A percentile compares a stretch with the other conserved stretches of the same genome.
Evolutionary conservation across 2,888 invertebrate genomes (phyloP).

Genomic region (Arctia plantaginis): DNA sequence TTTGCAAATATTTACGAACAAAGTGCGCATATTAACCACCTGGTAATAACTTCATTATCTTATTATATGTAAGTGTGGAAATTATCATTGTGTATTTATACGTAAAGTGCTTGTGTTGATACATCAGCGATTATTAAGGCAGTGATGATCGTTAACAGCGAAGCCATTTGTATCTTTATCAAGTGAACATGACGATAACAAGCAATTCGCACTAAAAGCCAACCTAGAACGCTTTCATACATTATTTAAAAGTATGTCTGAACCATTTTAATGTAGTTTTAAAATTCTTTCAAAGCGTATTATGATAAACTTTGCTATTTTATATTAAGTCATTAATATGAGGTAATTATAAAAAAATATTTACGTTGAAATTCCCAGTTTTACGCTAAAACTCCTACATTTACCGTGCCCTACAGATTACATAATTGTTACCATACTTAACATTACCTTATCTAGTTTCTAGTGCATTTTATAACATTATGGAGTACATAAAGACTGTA

Average conservation of each 20-base stretch:
- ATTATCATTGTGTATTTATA: constrained; percentile 25
- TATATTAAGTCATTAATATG: background rate
- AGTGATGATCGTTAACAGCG: background rate
- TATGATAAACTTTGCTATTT: background rate
- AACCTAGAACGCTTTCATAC: constrained; percentile 14
- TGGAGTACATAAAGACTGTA: no score
- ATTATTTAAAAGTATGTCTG: constrained; percentile 28
- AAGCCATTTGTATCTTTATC: constrained; percentile 3
- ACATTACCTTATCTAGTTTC: no score
- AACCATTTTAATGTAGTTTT: background rate
- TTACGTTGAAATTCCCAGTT: no score
- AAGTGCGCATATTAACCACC: background rate
- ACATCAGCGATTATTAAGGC: background rate
- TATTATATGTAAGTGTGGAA: constrained; percentile 32
- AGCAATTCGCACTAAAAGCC: constrained; percentile 25
- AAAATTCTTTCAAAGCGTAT: background rate
- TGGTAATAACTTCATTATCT: constrained; percentile 8
- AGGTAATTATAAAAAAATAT: background rate
- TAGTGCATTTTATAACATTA: no score
- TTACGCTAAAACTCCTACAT: no score
- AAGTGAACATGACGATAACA: background rate
- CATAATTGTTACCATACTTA: no score
- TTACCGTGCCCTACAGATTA: no score
- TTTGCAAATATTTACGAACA: background rate
- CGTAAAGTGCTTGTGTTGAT: background rate